Evolutionary conservation across 2,888 invertebrate genomes (phyloP).

Genomic region (Drosophila mayaguana): DNA sequence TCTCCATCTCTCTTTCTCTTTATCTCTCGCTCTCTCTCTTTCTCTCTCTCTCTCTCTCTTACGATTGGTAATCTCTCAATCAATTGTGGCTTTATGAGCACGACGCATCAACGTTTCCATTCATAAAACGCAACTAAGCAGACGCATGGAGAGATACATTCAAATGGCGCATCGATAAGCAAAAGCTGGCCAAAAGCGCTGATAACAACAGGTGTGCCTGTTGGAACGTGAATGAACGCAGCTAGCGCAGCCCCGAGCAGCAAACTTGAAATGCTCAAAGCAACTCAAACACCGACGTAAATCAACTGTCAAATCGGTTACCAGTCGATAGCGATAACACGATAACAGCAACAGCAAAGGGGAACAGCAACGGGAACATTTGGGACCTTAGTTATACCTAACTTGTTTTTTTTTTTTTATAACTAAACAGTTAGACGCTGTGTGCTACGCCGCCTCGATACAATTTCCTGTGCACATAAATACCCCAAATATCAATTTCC

Average conservation of each 20-base stretch:
- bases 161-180: slow-evolving; percentile 50
- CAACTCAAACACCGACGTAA: slow-evolving; percentile 33
- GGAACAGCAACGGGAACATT: slow-evolving; percentile 1
- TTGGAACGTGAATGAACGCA: slow-evolving; percentile 76
- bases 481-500: slow-evolving; percentile 68
- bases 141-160: slow-evolving; percentile 38
- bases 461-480: slow-evolving; percentile 76
- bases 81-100: slow-evolving; percentile 36
- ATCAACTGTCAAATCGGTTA: slow-evolving; percentile 28
- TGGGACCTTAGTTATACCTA: not conserved
- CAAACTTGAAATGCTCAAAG: not conserved
- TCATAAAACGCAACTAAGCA: slow-evolving; percentile 54
- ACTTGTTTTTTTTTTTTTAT: slow-evolving; percentile 4
- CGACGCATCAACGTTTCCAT: slow-evolving; percentile 48
- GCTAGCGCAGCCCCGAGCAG: slow-evolving; percentile 33
- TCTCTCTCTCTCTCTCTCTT: not conserved
- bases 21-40: not conserved
- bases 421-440: slow-evolving; percentile 25
- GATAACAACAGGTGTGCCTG: slow-evolving; percentile 52
- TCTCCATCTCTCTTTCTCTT: not conserved
- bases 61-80: slow-evolving; percentile 2
- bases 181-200: not conserved
- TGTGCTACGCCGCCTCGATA: slow-evolving; percentile 10
- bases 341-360: slow-evolving; percentile 10
- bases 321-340: slow-evolving; percentile 43